These are phyloP conservation scores for Hypolimnas misippus DNA, from an alignment of 2,888 invertebrate species.

Conservation along the genomic window DNA sequence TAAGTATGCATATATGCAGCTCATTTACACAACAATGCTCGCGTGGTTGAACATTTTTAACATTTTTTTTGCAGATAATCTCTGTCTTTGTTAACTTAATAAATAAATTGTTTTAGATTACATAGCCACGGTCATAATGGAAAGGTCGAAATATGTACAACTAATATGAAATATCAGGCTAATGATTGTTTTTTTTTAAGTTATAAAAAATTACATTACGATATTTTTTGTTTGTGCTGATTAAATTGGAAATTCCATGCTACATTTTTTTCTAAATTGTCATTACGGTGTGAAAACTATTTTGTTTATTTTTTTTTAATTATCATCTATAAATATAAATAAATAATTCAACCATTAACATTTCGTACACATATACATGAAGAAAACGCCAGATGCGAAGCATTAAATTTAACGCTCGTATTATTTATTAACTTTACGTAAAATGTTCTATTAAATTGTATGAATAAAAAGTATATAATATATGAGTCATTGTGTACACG, in stretches of 20 bases:
- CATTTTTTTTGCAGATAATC: slow-evolving; percentile 25
- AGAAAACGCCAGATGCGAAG: too few species aligned
- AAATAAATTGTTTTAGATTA: slow-evolving; percentile 24
- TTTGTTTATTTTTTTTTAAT: too few species aligned
- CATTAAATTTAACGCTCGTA: too few species aligned
- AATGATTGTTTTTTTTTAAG: slow-evolving; percentile 16
- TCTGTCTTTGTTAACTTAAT: slow-evolving; percentile 30
- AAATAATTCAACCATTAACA: too few species aligned
- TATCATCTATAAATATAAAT: not conserved
- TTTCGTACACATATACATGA: too few species aligned
- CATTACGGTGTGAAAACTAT: too few species aligned
- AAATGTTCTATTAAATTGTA: not conserved
- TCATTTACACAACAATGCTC: slow-evolving; percentile 33
- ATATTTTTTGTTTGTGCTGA: not conserved
- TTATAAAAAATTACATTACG: not conserved
- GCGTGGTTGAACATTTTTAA: slow-evolving; percentile 34
- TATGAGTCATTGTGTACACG: slow-evolving; percentile 27
- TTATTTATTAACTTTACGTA: too few species aligned
- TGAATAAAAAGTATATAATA: slow-evolving; percentile 4
- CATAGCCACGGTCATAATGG: not conserved
- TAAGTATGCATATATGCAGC: slow-evolving; percentile 29
- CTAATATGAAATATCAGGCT: slow-evolving; percentile 1
- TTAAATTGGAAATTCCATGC: not conserved
- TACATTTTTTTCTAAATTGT: not conserved
- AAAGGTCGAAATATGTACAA: slow-evolving; percentile 2